phyloP scores from a whole-genome alignment of 2,797 vertebrate species.

The Sebastes steindachneri region DNA sequence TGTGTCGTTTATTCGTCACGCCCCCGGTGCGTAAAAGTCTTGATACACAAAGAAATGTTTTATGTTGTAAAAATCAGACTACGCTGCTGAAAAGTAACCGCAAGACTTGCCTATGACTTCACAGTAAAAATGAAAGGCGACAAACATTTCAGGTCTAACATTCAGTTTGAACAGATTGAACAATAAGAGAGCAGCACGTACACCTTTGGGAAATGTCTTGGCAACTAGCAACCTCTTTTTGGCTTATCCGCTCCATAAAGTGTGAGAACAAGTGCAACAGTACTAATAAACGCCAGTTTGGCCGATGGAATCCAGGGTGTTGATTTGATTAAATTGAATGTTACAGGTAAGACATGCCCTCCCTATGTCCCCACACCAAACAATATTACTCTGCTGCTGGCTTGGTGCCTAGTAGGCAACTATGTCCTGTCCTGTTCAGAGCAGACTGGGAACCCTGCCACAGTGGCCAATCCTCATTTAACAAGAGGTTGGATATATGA shows the following conservation, averaged over 20 bases:
- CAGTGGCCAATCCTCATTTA: slow-evolving; percentile 67
- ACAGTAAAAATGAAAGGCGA: neutral
- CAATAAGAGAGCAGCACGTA: slow-evolving; percentile 18
- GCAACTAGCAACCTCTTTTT: slow-evolving; percentile 58
- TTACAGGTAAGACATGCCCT: slow-evolving; percentile 72
- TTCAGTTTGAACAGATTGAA: slow-evolving; percentile 46
- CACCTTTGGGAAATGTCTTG: slow-evolving; percentile 47
- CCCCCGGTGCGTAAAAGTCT: no score
- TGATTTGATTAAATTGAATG: slow-evolving; percentile 73
- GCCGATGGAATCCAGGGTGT: slow-evolving; percentile 44
- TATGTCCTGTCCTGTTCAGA: slow-evolving; percentile 59
- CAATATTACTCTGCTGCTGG: slow-evolving; percentile 71
- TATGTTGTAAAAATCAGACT: neutral
- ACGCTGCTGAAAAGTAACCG: neutral
- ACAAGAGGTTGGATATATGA: slow-evolving; percentile 72
- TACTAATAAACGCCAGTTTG: slow-evolving; percentile 51
- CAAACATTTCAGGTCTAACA: slow-evolving; percentile 1
- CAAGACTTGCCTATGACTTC: neutral
- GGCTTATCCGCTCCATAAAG: slow-evolving; percentile 61
- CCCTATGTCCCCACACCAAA: slow-evolving; percentile 59
- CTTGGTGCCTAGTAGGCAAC: slow-evolving; percentile 58
- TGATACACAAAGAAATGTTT: neutral
- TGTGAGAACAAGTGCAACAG: slow-evolving; percentile 45
- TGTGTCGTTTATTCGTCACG: no score
- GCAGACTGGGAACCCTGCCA: slow-evolving; percentile 75